Evolutionary conservation across 2,888 invertebrate species (phyloP).

Genomic region (Vesta saturnalis): DNA sequence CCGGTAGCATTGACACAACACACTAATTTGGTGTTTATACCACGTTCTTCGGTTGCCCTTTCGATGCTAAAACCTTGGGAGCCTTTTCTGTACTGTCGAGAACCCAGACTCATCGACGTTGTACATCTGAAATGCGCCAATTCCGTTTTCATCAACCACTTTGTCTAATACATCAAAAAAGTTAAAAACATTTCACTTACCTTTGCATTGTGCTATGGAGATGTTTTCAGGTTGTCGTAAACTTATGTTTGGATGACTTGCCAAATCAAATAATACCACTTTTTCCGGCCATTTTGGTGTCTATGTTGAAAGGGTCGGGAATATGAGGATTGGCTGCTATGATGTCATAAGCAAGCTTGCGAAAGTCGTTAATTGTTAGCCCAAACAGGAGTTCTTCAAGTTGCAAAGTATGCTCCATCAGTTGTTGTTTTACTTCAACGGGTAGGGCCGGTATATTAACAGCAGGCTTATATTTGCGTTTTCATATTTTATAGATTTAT

Average conservation of each 20-base stretch:
- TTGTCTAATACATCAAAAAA: slow-evolving; percentile 43
- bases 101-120: slow-evolving; percentile 21
- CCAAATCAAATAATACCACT: slow-evolving; percentile 24
- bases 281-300: slow-evolving; percentile 19
- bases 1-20: not conserved
- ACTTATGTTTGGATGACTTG: slow-evolving; percentile 29
- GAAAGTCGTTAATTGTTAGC: too few species aligned
- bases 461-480: too few species aligned
- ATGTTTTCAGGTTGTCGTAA: slow-evolving; percentile 16
- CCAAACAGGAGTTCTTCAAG: too few species aligned
- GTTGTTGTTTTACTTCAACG: not conserved
- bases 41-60: not conserved
- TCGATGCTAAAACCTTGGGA: not conserved
- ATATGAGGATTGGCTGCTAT: slow-evolving; percentile 9
- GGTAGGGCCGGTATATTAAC: too few species aligned
- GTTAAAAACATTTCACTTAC: slow-evolving; percentile 11
- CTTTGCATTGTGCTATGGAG: slow-evolving; percentile 8
- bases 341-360: slow-evolving; percentile 25
- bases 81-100: not conserved
- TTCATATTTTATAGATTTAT: too few species aligned
- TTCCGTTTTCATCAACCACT: slow-evolving; percentile 23
- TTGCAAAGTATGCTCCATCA: slow-evolving; percentile 1
- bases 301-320: slow-evolving; percentile 17
- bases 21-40: not conserved
- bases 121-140: slow-evolving; percentile 12